Conservation (phyloP, 2,797 vertebrate genomes). For the Phataginus tetradactyla region DNA sequence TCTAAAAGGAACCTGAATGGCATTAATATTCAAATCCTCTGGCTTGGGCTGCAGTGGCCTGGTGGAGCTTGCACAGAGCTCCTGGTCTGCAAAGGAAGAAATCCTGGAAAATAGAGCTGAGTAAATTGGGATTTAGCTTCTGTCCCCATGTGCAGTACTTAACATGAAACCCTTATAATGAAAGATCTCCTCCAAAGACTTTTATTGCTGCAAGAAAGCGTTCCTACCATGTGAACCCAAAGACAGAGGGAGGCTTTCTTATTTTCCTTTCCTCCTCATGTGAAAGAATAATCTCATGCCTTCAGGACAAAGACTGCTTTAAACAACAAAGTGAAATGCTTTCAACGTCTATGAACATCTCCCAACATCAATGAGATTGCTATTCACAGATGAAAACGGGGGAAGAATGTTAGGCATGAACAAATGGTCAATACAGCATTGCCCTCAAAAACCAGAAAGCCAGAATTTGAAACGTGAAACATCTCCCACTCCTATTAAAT, state of each 20-base stretch:
- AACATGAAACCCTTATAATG: constrained; percentile 73
- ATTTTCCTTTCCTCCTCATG: constrained; percentile 61
- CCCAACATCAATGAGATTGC: constrained; percentile 71
- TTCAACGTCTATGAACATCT: constrained; percentile 58
- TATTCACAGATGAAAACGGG: constrained; percentile 65
- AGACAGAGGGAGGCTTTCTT: constrained; percentile 75
- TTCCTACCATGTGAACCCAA: constrained; percentile 76
- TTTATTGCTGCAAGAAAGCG: constrained; percentile 80
- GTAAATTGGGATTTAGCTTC: constrained; percentile 76
- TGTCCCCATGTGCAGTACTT: constrained; percentile 65
- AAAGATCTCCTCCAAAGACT: constrained; percentile 77
- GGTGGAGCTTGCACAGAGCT: constrained; percentile 63
- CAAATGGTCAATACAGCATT: constrained; percentile 73
- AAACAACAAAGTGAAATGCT: constrained; percentile 73
- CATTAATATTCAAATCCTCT: constrained; percentile 79
- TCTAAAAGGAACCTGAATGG: constrained; percentile 26
- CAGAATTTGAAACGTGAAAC: constrained; percentile 72
- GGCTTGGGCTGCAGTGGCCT: constrained; percentile 68
- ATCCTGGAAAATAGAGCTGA: constrained; percentile 69
- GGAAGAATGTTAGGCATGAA: constrained; percentile 47
- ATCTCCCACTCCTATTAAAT: constrained; percentile 67
- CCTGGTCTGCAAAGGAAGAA: constrained; percentile 53
- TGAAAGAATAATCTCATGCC: constrained; percentile 68
- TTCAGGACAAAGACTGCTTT: constrained; percentile 67
- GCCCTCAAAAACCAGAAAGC: constrained; percentile 69